phyloP scores from a whole-genome alignment of 2,797 vertebrate species.

The Gambelia wislizenii region DNA sequence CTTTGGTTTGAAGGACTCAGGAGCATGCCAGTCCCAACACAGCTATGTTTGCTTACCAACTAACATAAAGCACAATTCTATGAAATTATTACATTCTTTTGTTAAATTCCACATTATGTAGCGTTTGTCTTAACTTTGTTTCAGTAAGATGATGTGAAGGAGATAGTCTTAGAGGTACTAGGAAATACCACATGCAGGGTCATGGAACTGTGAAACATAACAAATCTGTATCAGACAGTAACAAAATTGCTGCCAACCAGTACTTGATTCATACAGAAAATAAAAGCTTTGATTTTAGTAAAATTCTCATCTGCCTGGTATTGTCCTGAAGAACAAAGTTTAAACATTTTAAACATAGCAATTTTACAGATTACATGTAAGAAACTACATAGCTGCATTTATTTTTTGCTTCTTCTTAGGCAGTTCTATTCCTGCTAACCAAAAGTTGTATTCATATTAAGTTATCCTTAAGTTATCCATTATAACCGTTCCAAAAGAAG shows the following conservation, averaged over 20 bases:
- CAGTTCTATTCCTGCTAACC: slow-evolving; percentile 46
- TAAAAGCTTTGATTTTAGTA: slow-evolving; percentile 66
- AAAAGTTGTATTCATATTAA: slow-evolving; percentile 45
- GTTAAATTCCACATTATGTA: too few species aligned
- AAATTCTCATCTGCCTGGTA: slow-evolving; percentile 53
- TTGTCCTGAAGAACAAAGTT: slow-evolving; percentile 68
- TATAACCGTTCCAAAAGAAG: background rate
- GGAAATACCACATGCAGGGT: slow-evolving; percentile 47
- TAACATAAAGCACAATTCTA: slow-evolving; percentile 17
- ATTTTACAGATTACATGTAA: slow-evolving; percentile 48
- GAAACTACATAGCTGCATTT: slow-evolving; percentile 28
- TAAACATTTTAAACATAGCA: slow-evolving; percentile 41
- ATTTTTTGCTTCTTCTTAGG: slow-evolving; percentile 52
- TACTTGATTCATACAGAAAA: slow-evolving; percentile 65
- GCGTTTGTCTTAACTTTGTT: background rate
- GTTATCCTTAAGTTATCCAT: slow-evolving; percentile 47
- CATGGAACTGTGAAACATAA: slow-evolving; percentile 71
- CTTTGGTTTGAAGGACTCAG: slow-evolving; percentile 7
- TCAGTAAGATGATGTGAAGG: slow-evolving; percentile 41
- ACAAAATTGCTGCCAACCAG: slow-evolving; percentile 39
- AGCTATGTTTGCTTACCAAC: slow-evolving; percentile 1
- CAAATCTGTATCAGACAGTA: background rate
- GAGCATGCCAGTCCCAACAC: background rate
- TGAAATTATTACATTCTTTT: slow-evolving; percentile 40
- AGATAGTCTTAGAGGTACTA: slow-evolving; percentile 54